phyloP scores from a whole-genome alignment of 1,140 invertebrate species.

The Nebria ingens region DNA sequence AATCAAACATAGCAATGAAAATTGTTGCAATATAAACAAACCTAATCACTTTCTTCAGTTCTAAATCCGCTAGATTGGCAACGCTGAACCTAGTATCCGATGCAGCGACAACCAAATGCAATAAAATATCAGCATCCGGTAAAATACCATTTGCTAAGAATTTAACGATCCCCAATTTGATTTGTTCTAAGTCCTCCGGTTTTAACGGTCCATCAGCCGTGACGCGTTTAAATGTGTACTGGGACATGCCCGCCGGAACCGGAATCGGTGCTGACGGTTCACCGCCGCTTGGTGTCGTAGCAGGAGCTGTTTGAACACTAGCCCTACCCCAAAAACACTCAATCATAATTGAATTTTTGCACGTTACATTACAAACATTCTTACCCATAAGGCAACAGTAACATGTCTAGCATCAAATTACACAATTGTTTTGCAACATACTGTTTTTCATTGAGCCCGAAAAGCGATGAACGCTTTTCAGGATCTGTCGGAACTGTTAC shows the following conservation, averaged over 20 bases:
- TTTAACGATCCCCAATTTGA: slow-evolving; percentile 71
- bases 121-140: slow-evolving; percentile 58
- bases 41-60: slow-evolving; percentile 61
- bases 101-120: slow-evolving; percentile 71
- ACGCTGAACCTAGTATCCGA: slow-evolving; percentile 78
- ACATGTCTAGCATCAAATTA: slow-evolving; percentile 68
- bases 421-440: slow-evolving; percentile 57
- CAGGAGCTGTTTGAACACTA: neutral
- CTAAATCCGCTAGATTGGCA: slow-evolving; percentile 64
- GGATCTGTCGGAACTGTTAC: slow-evolving; percentile 55
- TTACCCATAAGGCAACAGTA: slow-evolving; percentile 80
- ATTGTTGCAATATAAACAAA: slow-evolving; percentile 33
- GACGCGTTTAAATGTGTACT: slow-evolving; percentile 68
- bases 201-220: slow-evolving; percentile 61
- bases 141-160: slow-evolving; percentile 71
- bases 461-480: slow-evolving; percentile 46
- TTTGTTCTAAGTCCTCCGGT: slow-evolving; percentile 73
- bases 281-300: neutral
- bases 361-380: too few relatives aligned
- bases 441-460: slow-evolving; percentile 53
- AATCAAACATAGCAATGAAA: slow-evolving; percentile 4
- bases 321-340: too few relatives aligned
- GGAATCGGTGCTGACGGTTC: slow-evolving; percentile 44
- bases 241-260: slow-evolving; percentile 70
- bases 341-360: too few relatives aligned